Conservation (phyloP, 1,140 invertebrate species). For the Cydia splendana region DNA sequence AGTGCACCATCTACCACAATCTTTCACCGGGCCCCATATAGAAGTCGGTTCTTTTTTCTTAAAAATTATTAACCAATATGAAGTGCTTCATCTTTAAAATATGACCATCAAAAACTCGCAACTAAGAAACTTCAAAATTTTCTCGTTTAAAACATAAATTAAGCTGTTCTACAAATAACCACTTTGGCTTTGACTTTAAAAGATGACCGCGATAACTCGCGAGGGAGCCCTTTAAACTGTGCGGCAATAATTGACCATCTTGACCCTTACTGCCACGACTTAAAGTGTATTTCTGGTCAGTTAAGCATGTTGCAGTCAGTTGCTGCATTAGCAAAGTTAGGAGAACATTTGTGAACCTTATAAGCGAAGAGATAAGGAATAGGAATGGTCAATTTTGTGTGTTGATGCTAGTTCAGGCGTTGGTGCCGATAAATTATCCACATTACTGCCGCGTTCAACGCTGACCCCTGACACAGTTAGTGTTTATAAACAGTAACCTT, state of each 20-base stretch:
- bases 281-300: background rate
- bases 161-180: conserved; percentile 3
- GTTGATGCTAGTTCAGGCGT: background rate
- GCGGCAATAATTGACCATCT: background rate
- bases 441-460: conserved; percentile 17
- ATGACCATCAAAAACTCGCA: background rate
- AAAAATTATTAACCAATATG: too few species aligned
- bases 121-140: too few species aligned
- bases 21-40: too few species aligned
- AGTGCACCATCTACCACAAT: too few species aligned
- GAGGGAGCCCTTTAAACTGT: background rate
- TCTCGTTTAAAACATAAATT: background rate
- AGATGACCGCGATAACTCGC: conserved; percentile 1
- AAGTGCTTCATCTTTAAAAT: background rate
- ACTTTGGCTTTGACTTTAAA: background rate
- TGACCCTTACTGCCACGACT: background rate
- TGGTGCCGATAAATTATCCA: conserved; percentile 2
- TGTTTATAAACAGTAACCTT: background rate
- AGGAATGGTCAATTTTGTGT: background rate
- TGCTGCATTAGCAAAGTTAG: too few species aligned
- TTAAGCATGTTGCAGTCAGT: background rate
- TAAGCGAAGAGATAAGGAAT: too few species aligned
- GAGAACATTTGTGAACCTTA: too few species aligned
- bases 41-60: too few species aligned
- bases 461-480: background rate